Evolutionary conservation across 2,888 invertebrate genomes (phyloP), one percentile per base, ranked within the genome.

Genomic region (Pardosa pseudoannulata): DNA sequence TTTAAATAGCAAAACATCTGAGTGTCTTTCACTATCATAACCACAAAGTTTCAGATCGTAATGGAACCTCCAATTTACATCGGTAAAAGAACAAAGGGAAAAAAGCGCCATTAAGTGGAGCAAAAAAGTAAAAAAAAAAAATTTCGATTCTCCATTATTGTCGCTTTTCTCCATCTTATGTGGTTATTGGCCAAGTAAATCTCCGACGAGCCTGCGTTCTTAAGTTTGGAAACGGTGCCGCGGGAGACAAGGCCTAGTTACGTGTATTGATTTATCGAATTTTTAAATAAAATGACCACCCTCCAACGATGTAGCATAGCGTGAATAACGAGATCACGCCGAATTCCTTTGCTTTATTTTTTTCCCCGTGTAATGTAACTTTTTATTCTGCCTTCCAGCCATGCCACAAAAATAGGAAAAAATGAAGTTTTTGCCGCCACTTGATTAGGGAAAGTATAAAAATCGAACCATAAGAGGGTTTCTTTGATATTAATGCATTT

Each of bases 211-310:
- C n/a, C 16, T 46, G 50, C 27, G 9, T 41, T 39, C 50, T 67
- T 2, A 80, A 80, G 72, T 65, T 72, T 9, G 41, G 50, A 64
- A 39, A 73, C 36, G 36, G 62, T 36, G 76, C 78, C 78, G 36
- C 29, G 29, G 46, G 73, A 73, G 80, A 80, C 80, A 73, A 56
- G 74, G 29, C 28, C 65, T 64, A 65, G 72, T 67, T 73, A 67
- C 67, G 46, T 19, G 68, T 62, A 81, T 81, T 75, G 81, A 81
- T 74, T 81, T 74, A 81, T 81, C 39, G 81, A 68, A 74, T 81
- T 81, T 81, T 81, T 75, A 75, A 81, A 75, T 81, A 75, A 81
- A 81, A 81, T 81, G 81, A 81, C 74, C 81, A 68, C 39, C 74
- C 74, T 81, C 29, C 13, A 41, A 73, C 65, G 73, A 31, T 73